Conservation (phyloP, 1,140 invertebrate genomes). For the Caerostris extrusa region DNA sequence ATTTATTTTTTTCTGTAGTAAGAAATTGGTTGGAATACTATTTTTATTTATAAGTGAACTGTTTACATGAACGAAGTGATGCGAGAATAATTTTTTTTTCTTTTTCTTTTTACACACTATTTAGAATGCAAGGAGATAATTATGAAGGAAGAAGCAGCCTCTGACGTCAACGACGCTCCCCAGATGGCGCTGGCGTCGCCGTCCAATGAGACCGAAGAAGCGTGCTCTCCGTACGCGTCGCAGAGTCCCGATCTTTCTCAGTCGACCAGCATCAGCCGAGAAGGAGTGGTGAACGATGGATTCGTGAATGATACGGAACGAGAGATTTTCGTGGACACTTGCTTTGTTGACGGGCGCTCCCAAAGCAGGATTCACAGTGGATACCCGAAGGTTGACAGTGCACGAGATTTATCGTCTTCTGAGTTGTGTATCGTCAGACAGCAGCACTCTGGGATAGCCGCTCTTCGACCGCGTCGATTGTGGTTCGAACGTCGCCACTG, state of each 20-base stretch:
- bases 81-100: conserved; percentile 12
- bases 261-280: conserved; percentile 18
- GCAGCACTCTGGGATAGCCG: conserved; percentile 19
- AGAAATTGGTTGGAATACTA: neutral
- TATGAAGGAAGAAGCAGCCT: conserved; percentile 6
- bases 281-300: conserved; percentile 35
- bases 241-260: conserved; percentile 1
- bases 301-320: neutral
- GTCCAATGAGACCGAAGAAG: neutral
- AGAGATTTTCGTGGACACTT: neutral
- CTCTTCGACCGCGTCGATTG: conserved; percentile 7
- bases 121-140: conserved; percentile 33
- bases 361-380: neutral
- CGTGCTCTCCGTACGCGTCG: conserved; percentile 8
- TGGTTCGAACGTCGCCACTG: conserved; percentile 64
- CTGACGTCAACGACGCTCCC: conserved; percentile 20
- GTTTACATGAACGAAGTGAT: neutral
- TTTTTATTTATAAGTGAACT: conserved; percentile 10
- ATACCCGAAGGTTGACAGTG: neutral
- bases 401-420: neutral
- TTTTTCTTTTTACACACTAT: conserved; percentile 75
- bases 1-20: neutral
- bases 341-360: neutral
- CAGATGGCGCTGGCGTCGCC: conserved; percentile 61
- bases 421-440: conserved; percentile 25